Percentiles rank a stretch among this genome's conserved stretches.
phyloP scores from a whole-genome alignment of 2,888 invertebrate genomes.

The Crepidodera aurea region DNA sequence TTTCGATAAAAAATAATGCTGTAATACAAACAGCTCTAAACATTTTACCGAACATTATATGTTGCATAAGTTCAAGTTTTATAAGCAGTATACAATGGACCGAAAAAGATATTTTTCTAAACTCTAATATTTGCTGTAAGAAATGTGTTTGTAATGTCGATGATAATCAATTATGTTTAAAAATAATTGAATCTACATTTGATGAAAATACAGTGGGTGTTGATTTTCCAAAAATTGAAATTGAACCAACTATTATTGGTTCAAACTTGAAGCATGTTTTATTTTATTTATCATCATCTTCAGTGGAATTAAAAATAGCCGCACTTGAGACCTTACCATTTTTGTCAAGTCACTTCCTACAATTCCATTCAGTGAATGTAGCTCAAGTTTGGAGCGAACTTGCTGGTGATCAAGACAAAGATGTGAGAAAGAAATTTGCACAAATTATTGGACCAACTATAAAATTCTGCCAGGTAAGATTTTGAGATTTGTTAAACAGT shows the following conservation, averaged over 20 bases:
- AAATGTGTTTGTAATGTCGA: constrained; percentile 48
- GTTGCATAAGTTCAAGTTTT: constrained; percentile 48
- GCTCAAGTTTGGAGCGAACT: constrained; percentile 59
- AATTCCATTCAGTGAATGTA: constrained; percentile 57
- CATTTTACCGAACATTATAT: constrained; percentile 47
- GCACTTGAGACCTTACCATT: constrained; percentile 58
- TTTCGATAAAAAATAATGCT: constrained; percentile 15
- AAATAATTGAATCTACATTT: constrained; percentile 20
- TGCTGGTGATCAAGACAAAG: constrained; percentile 54
- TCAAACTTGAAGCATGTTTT: constrained; percentile 50
- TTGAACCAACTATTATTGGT: constrained; percentile 47
- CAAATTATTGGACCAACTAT: constrained; percentile 54
- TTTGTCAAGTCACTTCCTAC: constrained; percentile 60
- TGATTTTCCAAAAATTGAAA: constrained; percentile 41
- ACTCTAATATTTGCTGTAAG: constrained; percentile 43
- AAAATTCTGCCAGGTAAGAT: constrained; percentile 50
- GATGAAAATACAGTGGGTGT: constrained; percentile 29
- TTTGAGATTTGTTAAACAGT: constrained; percentile 14
- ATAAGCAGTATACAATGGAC: constrained; percentile 41
- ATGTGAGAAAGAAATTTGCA: constrained; percentile 56
- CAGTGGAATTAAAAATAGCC: constrained; percentile 51
- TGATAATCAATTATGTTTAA: not conserved
- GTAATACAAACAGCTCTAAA: constrained; percentile 39
- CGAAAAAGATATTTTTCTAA: constrained; percentile 29
- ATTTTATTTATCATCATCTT: constrained; percentile 42